A percentile compares a stretch with the other conserved stretches of the same genome.
phyloP scores from a whole-genome alignment of 53 echinoderm and acorn worm genomes.

The Crossaster papposus region DNA sequence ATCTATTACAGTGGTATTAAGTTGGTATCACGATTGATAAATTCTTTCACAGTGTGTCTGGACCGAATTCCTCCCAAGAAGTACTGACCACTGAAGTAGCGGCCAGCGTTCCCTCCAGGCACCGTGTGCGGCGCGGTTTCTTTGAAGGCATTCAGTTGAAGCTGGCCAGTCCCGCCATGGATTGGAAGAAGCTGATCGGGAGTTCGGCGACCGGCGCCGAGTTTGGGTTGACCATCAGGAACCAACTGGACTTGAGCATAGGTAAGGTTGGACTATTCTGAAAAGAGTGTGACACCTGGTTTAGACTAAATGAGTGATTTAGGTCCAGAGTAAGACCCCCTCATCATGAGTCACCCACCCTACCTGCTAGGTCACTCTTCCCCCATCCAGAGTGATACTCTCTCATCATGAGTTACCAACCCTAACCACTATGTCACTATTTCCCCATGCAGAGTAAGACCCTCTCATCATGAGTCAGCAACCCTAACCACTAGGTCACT shows the following conservation, averaged over 20 bases:
- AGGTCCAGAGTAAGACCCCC: no score
- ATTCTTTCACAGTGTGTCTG: not conserved
- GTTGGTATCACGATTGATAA: not conserved
- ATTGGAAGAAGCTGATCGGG: slow-evolving; percentile 56
- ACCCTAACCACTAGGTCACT: no score
- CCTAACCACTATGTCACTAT: no score
- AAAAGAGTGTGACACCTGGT: not conserved
- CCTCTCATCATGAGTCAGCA: no score
- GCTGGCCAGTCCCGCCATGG: slow-evolving; percentile 39
- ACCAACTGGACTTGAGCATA: slow-evolving; percentile 43
- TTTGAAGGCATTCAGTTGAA: slow-evolving; percentile 34
- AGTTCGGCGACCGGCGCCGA: slow-evolving; percentile 4
- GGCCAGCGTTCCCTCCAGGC: slow-evolving; percentile 25
- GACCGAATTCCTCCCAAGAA: not conserved
- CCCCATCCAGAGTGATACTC: no score
- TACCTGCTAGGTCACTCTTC: no score
- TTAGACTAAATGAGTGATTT: no score
- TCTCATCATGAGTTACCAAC: no score
- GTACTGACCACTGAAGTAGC: not conserved
- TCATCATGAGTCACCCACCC: no score
- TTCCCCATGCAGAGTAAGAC: no score
- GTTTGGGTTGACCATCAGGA: slow-evolving; percentile 50
- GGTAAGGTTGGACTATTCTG: slow-evolving; percentile 4
- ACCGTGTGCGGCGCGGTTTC: slow-evolving; percentile 17
- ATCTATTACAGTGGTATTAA: no score